A percentile compares a stretch with the other conserved stretches of the same genome.
phyloP scores from a whole-genome alignment of 1,140 invertebrate species.

The Camponotus vicinus region DNA sequence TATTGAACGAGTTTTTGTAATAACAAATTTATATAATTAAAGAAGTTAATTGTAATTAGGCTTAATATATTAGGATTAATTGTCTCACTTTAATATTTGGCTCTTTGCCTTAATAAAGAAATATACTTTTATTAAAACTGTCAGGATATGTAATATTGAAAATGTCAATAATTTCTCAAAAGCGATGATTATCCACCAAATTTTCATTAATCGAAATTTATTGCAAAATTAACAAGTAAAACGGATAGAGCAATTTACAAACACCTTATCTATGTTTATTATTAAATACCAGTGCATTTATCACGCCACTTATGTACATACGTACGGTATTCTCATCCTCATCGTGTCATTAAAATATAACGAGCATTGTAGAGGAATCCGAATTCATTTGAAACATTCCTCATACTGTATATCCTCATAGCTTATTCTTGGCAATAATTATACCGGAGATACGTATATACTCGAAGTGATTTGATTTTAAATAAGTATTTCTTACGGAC shows the following conservation, averaged over 20 bases:
- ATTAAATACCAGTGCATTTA: slow-evolving; percentile 37
- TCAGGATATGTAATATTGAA: neutral
- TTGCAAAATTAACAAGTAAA: neutral
- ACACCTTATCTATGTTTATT: slow-evolving; percentile 3
- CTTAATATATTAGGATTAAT: neutral
- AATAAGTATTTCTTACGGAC: slow-evolving; percentile 27
- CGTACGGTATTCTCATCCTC: slow-evolving; percentile 10
- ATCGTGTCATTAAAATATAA: neutral
- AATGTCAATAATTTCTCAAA: slow-evolving; percentile 1
- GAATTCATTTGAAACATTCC: slow-evolving; percentile 38
- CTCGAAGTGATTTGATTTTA: neutral
- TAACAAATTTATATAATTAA: neutral
- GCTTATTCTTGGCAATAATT: slow-evolving; percentile 9
- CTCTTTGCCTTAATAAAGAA: neutral
- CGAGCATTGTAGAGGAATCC: neutral
- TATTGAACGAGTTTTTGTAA: neutral
- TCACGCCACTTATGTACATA: slow-evolving; percentile 12
- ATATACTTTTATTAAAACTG: neutral
- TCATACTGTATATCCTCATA: neutral
- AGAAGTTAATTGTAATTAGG: neutral
- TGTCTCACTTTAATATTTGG: too few relatives aligned
- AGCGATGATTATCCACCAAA: neutral
- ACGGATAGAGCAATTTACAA: neutral
- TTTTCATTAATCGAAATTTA: neutral
- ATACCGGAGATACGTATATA: neutral